These are phyloP conservation scores for Fulica atra DNA, from an alignment of 2,113 vertebrate genomes.

Conservation along the genomic window DNA sequence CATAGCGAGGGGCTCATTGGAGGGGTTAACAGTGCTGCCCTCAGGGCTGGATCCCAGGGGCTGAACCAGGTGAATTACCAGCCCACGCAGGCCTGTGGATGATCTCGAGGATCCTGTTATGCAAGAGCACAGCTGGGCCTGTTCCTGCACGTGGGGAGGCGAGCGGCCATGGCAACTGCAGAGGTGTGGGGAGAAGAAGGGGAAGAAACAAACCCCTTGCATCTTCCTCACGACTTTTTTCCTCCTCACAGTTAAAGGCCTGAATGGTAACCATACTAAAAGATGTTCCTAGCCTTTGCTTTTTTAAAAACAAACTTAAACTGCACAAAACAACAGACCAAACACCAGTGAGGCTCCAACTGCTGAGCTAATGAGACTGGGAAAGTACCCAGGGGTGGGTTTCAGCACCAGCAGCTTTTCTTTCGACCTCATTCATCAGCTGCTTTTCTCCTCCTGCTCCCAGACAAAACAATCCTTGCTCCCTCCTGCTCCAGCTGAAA, in stretches of 20 bases:
- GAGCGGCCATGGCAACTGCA: not conserved
- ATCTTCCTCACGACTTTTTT: not conserved
- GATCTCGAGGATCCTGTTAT: not conserved
- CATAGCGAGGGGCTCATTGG: not conserved
- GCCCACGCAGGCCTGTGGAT: not conserved
- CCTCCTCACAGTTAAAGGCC: not conserved
- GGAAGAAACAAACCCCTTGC: not conserved
- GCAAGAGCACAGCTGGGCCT: not conserved
- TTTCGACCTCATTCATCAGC: not conserved
- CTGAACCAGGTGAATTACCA: not conserved
- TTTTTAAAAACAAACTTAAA: not conserved
- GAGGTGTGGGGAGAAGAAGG: not conserved
- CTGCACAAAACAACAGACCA: not conserved
- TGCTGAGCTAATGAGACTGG: not conserved
- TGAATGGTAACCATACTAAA: not conserved
- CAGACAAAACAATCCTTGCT: not conserved
- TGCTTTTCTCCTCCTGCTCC: not conserved
- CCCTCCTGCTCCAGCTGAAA: not conserved
- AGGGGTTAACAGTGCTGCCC: not conserved
- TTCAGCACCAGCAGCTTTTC: not conserved
- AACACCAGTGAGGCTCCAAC: not conserved
- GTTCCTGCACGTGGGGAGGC: not conserved
- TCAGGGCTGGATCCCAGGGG: not conserved
- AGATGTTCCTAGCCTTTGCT: not conserved
- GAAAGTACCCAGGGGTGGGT: not conserved